Base-by-base conservation (phyloP, 23 tunicate genomes). In the Botrylloides violaceus region DNA sequence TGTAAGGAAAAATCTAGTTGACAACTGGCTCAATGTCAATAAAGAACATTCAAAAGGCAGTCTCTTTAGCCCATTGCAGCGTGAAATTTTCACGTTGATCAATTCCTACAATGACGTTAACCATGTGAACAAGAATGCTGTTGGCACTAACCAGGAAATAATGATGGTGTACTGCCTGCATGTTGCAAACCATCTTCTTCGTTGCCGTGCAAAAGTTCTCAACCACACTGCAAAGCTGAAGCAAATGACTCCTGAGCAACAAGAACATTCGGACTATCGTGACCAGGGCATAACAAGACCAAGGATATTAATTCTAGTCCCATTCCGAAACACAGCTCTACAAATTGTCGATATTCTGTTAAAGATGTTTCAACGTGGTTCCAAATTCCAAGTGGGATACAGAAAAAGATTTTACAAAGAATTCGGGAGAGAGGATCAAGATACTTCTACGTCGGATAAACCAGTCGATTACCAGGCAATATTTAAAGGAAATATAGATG, bases 401-500 rank as follows among this genome's bases (percentile, higher is more conserved):
- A 61, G 60, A 21, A 92, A 92, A 65, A 71, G 98, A 65, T 92
- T 92, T 59, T 50, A 76, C 19, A 75, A 84, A 22, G 98, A 92
- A 36, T 84, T 80, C 47, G 50, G 39, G 4, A 65, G 43, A 18
- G 74, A 38, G 4, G 59, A 35, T 36, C 12, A 34, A 7, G 74
- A 68, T 36, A n/a, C 12, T 23, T 34, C 24, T 68, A 18, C 36
- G 35, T 25, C 28, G 22, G 76, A 71, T 33, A 84, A 84, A 71
- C 98, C 98, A 24, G 82, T 55, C 12, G 98, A 92, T 66, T 84
- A 58, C 39, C 80, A 84, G 48, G 29, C 27, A 25, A 32, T 80
- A 25, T 92, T 92, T 76, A 33, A 66, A 32, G 92, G 98, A 36
- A 84, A 92, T 64, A 80, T 83, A 3, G 98, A 92, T 50, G 98